These are phyloP conservation scores for Paratrypauchen microcephalus DNA, from an alignment of 2,797 vertebrate species.

Conservation along the genomic window DNA sequence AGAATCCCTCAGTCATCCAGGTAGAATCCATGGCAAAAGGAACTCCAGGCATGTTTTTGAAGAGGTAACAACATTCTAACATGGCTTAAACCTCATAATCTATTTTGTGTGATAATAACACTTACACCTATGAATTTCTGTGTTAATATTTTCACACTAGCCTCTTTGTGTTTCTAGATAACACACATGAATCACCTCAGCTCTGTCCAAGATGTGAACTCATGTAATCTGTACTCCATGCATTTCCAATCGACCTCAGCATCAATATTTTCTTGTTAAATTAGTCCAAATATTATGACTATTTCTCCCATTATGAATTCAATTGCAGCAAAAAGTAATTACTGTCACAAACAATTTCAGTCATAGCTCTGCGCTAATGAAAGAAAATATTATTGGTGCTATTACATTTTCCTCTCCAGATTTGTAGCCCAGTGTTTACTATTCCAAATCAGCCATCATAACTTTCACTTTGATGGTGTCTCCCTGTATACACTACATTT, in stretches of 20 bases:
- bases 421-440: constrained; percentile 32
- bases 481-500: constrained; percentile 71
- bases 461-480: constrained; percentile 50
- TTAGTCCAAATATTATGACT: neutral
- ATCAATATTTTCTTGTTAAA: constrained; percentile 4
- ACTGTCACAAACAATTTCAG: constrained; percentile 9
- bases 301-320: constrained; percentile 6
- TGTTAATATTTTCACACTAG: constrained; percentile 39
- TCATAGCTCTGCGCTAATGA: constrained; percentile 3
- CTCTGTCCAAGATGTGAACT: constrained; percentile 1
- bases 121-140: neutral
- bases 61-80: too few relatives aligned
- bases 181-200: neutral
- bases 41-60: too few relatives aligned
- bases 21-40: too few relatives aligned
- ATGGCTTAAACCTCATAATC: too few relatives aligned
- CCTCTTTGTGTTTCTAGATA: neutral
- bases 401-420: constrained; percentile 16
- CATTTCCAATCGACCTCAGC: constrained; percentile 3
- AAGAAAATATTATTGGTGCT: neutral
- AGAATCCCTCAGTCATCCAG: too few relatives aligned
- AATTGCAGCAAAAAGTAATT: constrained; percentile 12
- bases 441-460: constrained; percentile 22
- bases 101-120: too few relatives aligned
- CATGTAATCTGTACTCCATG: neutral